phyloP scores from a whole-genome alignment of 2,888 invertebrate species.

The Standfussiana lucernea region DNA sequence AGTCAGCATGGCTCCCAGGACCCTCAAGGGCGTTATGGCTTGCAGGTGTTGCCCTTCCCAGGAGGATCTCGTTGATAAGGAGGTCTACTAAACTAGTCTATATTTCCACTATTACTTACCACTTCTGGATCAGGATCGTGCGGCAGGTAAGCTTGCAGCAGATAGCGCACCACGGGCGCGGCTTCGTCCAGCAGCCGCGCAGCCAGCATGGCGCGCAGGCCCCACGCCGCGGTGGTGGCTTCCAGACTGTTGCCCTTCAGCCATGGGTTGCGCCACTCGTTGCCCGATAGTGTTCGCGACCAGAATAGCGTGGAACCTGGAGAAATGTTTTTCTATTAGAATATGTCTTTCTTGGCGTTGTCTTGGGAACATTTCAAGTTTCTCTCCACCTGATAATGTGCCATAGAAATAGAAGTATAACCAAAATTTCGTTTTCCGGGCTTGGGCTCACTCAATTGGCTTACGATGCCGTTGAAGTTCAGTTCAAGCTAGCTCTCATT shows the following conservation, averaged over 20 bases:
- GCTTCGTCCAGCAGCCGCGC: slow-evolving; percentile 80
- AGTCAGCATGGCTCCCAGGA: too few species aligned
- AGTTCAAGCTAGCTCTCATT: too few species aligned
- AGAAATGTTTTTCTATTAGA: not conserved
- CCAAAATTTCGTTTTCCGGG: too few species aligned
- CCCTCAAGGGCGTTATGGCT: too few species aligned
- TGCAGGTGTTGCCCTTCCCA: too few species aligned
- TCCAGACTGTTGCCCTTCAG: slow-evolving; percentile 82
- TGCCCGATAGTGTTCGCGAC: slow-evolving; percentile 80
- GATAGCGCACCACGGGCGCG: slow-evolving; percentile 82
- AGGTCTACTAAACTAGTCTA: not conserved
- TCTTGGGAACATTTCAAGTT: too few species aligned
- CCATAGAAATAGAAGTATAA: too few species aligned
- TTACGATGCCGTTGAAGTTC: too few species aligned
- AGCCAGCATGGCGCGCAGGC: slow-evolving; percentile 93
- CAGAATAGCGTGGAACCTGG: slow-evolving; percentile 84
- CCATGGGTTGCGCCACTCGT: slow-evolving; percentile 88
- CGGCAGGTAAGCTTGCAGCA: slow-evolving; percentile 80
- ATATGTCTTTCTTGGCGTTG: too few species aligned
- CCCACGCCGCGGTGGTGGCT: slow-evolving; percentile 97
- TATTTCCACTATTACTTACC: slow-evolving; percentile 70
- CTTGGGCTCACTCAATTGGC: too few species aligned
- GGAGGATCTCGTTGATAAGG: not conserved
- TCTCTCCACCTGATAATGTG: too few species aligned
- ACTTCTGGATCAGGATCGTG: slow-evolving; percentile 84